These are phyloP conservation scores for Capromys pilorides DNA, from an alignment of 2,797 vertebrate species.

Conservation along the genomic window DNA sequence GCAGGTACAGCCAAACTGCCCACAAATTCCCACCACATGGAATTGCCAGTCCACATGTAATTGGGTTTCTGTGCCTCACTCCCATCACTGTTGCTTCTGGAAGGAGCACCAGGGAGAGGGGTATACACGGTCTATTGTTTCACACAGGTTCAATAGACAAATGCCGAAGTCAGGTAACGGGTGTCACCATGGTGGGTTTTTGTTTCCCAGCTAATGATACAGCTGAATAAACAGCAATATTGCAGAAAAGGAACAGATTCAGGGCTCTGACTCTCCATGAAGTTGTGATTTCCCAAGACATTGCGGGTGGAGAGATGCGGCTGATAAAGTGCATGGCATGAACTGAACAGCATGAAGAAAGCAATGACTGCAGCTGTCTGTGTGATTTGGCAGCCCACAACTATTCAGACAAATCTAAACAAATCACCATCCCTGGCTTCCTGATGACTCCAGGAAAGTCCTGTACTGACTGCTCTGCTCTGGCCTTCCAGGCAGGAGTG, in stretches of 20 bases:
- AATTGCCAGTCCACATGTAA: neutral
- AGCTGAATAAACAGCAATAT: conserved; percentile 69
- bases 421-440: conserved; percentile 26
- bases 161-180: neutral
- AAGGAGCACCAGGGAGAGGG: neutral
- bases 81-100: neutral
- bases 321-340: conserved; percentile 69
- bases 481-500: conserved; percentile 60
- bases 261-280: conserved; percentile 52
- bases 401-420: conserved; percentile 76
- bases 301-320: conserved; percentile 72
- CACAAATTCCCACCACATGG: neutral
- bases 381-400: conserved; percentile 72
- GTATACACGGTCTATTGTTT: neutral
- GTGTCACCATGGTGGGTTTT: neutral
- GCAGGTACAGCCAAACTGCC: conserved; percentile 21
- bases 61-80: neutral
- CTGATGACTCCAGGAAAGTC: conserved; percentile 52
- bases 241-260: conserved; percentile 79
- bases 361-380: conserved; percentile 74
- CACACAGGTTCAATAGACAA: conserved; percentile 33
- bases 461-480: conserved; percentile 48
- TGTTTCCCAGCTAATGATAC: conserved; percentile 70
- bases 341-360: conserved; percentile 56
- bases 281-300: conserved; percentile 76